Evolutionary conservation across 2,888 invertebrate species (phyloP).

Genomic region (Sesia bembeciformis): DNA sequence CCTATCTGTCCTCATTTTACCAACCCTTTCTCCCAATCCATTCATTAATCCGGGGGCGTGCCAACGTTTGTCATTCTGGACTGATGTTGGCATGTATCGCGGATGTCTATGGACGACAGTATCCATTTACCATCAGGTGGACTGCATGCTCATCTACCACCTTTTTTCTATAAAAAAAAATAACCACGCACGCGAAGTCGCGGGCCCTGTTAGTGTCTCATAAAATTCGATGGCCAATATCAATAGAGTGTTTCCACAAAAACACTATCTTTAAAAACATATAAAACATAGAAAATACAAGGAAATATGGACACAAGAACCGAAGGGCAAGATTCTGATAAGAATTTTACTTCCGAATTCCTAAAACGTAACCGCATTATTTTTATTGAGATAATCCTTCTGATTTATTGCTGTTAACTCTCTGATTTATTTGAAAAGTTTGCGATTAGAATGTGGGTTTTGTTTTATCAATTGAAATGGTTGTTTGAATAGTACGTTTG

Average conservation of each 20-base stretch:
- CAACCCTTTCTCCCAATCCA: too few species aligned
- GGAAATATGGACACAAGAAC: constrained; percentile 11
- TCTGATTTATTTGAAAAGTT: constrained; percentile 20
- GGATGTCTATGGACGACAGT: too few species aligned
- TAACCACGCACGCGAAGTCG: too few species aligned
- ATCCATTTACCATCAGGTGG: too few species aligned
- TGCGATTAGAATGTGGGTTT: constrained; percentile 15
- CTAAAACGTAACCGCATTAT: constrained; percentile 19
- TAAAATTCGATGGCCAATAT: too few species aligned
- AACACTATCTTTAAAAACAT: constrained; percentile 3
- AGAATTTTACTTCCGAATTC: constrained; percentile 20
- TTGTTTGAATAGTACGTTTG: background rate
- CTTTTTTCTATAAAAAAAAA: too few species aligned
- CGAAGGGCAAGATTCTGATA: constrained; percentile 15
- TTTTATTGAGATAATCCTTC: constrained; percentile 23
- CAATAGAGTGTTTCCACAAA: background rate
- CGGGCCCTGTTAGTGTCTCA: too few species aligned
- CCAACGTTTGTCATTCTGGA: too few species aligned
- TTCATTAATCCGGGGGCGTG: too few species aligned
- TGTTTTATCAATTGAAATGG: constrained; percentile 2
- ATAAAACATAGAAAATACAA: constrained; percentile 14
- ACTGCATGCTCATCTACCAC: too few species aligned
- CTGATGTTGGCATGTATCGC: too few species aligned
- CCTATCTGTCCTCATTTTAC: too few species aligned
- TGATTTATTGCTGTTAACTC: constrained; percentile 23